A percentile compares a stretch with the other conserved stretches of the same genome.
These are phyloP conservation scores for Beris chalybata DNA, from an alignment of 2,888 invertebrate genomes.

Conservation along the genomic window DNA sequence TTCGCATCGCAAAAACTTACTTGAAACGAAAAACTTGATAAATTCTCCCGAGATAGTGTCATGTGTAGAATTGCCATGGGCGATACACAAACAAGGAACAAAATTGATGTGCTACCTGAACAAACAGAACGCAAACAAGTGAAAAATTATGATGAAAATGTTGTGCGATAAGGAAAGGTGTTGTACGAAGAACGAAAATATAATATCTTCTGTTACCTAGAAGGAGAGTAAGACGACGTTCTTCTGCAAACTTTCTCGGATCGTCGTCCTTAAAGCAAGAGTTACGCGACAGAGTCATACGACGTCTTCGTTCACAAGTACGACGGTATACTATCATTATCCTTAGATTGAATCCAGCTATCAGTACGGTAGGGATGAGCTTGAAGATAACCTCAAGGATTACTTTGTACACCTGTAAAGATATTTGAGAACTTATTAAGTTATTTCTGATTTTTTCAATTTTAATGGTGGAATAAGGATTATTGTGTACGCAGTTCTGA, in stretches of 20 bases:
- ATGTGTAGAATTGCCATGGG: slow-evolving; percentile 73
- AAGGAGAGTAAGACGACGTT: slow-evolving; percentile 65
- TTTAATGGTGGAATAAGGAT: too few species aligned
- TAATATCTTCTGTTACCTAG: slow-evolving; percentile 54
- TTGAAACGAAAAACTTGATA: slow-evolving; percentile 66
- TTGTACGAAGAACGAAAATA: neutral
- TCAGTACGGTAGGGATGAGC: slow-evolving; percentile 66
- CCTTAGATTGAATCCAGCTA: slow-evolving; percentile 67
- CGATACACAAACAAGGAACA: slow-evolving; percentile 70
- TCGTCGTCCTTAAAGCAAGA: slow-evolving; percentile 63
- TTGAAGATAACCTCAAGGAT: slow-evolving; percentile 68
- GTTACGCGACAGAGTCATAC: slow-evolving; percentile 65
- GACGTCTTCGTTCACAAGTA: slow-evolving; percentile 65
- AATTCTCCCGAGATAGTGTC: slow-evolving; percentile 65
- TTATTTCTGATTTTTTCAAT: too few species aligned
- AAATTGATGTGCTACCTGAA: slow-evolving; percentile 63
- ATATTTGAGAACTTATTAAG: too few species aligned
- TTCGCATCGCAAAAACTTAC: slow-evolving; percentile 52
- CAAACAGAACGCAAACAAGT: neutral
- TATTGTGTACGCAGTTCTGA: too few species aligned
- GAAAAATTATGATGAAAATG: slow-evolving; percentile 6
- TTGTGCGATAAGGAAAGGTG: neutral
- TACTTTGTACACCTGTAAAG: slow-evolving; percentile 61
- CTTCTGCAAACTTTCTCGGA: slow-evolving; percentile 68
- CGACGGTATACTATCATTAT: slow-evolving; percentile 69